Evolutionary conservation across 2,888 invertebrate genomes (phyloP), one percentile per base, ranked within the genome.

Genomic region (Eristalis tenax): DNA sequence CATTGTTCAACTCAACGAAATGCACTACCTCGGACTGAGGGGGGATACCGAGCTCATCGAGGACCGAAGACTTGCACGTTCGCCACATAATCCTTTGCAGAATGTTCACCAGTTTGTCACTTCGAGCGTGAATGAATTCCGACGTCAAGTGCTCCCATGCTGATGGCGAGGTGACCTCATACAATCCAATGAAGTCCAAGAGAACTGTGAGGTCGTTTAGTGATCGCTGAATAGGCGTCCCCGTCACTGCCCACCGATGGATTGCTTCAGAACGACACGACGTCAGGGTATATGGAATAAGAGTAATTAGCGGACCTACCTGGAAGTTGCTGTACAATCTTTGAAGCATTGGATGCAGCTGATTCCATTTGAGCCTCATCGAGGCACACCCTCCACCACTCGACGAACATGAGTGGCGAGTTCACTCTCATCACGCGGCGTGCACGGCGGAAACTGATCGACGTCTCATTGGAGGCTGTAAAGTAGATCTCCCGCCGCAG

Each of bases 311-410:
- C 13, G 32, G 4, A 23, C 43, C 59, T 88, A 91, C 91, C 90
- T 22, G 92, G 91, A 73, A 93, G 75, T 63, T 89, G 89, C 6
- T 90, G 89, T 0, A 91, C 92, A 90, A 93, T 89, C 89, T 94
- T 93, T 0, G 96, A 94, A 1, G 95, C 94, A 90, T 94, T 93
- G 1, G 94, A 93, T 0, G 93, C 93, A 3, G 94, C 93, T 68
- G 94, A 94, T 90, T 97, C 96, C 94, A 96, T 95, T 94, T 97
- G 97, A 5, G 96, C 97, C 93, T 97, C 97, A 92, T 97, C 97
- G 32, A 97, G 92, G 90, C 96, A 95, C 71, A 97, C 94, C 77
- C 97, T 94, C 96, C 96, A 97, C 96, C 96, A 97, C 68, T 95
- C 93, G 1, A 97, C 93, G 90, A 95, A 94, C 0, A 94, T 92